Base-by-base conservation (phyloP, 2,888 invertebrate genomes). In the Polymixis lichenea region DNA sequence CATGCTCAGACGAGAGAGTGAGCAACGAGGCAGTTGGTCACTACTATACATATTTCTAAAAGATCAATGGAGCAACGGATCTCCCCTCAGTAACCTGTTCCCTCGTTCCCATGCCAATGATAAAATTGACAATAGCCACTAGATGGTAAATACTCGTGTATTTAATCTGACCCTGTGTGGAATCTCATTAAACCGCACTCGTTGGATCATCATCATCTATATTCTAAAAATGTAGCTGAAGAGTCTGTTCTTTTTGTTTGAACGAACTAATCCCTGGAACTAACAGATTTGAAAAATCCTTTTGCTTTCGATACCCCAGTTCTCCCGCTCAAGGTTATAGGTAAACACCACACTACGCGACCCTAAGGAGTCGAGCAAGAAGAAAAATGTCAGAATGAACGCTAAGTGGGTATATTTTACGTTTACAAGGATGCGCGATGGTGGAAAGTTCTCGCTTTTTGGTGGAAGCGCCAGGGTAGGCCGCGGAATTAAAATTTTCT, bases 121-220 rank as follows among this genome's bases (percentile, higher is more conserved):
- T 61, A 55, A 61, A 71, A 32, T 38, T 55, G 15, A 17, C 51
- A 65, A 65, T 28, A 58, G n/a, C 19, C 43, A 43, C 51, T 13
- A 51, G 43, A 17, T n/a, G 9, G 38, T 17, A 62, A 61, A 62
- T 38, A 56, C n/a, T 58, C 56, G 22, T 64, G 11, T 78, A 53
- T 13, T 32, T 51, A 32, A 46, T 69, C 13, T 32, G 51, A 9
- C 53, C 22, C 5, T 28, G 9, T 25, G 8, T 51, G 55, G 28
- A 2, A 51, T 65, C 11, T 51, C 11, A 28, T 51, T n/a, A 28
- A n/a, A 56, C 28, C 15, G 8, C 43, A 49, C 1, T 58, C 32
- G 5, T 55, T 62, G 9, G 46, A 22, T 55, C 2, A 58, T 58
- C 4, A 17, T 53, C 19, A 46, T 58, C 9, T 58, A 28, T 28